Conservation (phyloP, 2,113 vertebrate genomes). For the Axis porcinus region DNA sequence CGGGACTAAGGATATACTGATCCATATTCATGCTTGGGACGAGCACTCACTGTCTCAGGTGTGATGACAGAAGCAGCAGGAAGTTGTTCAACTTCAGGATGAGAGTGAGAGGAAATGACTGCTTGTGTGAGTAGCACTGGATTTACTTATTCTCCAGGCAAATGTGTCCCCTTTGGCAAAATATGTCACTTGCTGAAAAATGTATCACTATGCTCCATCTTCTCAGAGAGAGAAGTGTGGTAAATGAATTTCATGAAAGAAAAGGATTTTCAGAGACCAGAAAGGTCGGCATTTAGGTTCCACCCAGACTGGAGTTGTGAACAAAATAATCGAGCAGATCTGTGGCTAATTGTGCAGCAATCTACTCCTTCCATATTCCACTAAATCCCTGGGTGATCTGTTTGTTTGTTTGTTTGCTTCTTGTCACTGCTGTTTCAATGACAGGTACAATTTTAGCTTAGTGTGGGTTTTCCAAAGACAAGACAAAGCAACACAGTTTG, state of each 20-base stretch:
- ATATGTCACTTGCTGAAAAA: constrained; percentile 52
- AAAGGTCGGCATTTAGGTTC: constrained; percentile 26
- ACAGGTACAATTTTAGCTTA: constrained; percentile 38
- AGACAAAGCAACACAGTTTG: constrained; percentile 40
- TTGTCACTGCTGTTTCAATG: background rate
- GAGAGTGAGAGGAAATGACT: background rate
- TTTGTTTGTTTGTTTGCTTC: background rate
- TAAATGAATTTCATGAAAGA: constrained; percentile 57
- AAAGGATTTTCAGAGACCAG: constrained; percentile 58
- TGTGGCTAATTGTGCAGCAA: constrained; percentile 52
- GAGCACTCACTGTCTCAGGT: background rate
- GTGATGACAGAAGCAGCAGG: constrained; percentile 4
- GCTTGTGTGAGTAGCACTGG: background rate
- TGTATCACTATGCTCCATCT: constrained; percentile 52
- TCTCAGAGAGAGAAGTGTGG: constrained; percentile 32
- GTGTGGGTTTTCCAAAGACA: constrained; percentile 59
- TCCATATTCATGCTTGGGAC: background rate
- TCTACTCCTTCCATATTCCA: background rate
- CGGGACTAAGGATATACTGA: background rate
- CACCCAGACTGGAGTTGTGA: constrained; percentile 35
- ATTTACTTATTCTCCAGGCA: constrained; percentile 54
- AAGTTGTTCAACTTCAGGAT: constrained; percentile 43
- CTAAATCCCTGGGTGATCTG: constrained; percentile 19
- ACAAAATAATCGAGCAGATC: constrained; percentile 53
- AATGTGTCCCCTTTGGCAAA: background rate